Base-by-base conservation (phyloP, 2,797 vertebrate species). In the Typhlichthys eigenmanni region DNA sequence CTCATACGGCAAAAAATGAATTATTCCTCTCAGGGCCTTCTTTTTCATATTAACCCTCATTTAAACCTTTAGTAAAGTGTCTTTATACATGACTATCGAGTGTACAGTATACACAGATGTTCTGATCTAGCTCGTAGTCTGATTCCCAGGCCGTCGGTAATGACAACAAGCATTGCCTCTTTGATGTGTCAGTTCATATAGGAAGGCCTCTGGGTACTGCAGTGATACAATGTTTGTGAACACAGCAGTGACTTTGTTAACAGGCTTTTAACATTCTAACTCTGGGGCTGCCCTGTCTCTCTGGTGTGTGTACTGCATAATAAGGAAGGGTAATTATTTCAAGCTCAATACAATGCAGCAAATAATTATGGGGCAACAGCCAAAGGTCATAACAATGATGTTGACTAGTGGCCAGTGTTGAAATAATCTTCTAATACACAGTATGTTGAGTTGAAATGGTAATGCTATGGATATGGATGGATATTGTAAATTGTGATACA, bases 181-280 rank as follows among this genome's bases (percentile, higher is more conserved):
- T 58, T 75, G 55, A 82, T 70, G 71, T 74, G 74, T 80, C 80
- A 46, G 16, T 66, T 71, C 19, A 64, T 68, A 63, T 76, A 6
- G 14, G 34, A 73, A 47, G 57, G 55, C 74, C n/a, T 6, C 53
- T 2, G 70, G 74, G 61, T 53, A 51, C 71, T 75, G 45, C 68
- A 12, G 24, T 6, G 2, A 61, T 9, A 58, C 47, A 0, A 50
- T 74, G 69, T 77, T 81, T 76, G 68, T 78, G 66, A 76, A 70
- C 72, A 57, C 64, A 52, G 59, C 68, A 58, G 59, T 71, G 71
- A 64, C 74, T 85, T 76, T 76, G 74, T 82, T 83, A 78, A 76
- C 62, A 80, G 68, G 68, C 62, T 80, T 69, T 80, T 17, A 84
- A 77, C 76, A 64, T 66, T 73, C 34, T 66, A 71, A 64, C 34